Conservation (phyloP, 2,113 vertebrate species). For the Onychostruthus taczanowskii region DNA sequence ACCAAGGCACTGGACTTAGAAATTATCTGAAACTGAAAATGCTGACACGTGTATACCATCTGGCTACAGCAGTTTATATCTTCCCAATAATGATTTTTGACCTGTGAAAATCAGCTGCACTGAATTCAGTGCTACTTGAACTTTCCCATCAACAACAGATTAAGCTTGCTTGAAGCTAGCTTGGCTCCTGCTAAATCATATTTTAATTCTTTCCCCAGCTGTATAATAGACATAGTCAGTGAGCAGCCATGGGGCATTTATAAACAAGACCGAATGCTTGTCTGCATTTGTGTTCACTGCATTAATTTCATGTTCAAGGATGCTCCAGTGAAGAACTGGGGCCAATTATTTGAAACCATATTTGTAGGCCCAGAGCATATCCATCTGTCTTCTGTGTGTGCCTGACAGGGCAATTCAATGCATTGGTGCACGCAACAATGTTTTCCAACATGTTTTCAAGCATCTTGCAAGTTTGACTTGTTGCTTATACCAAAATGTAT, state of each 20-base stretch:
- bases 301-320: neutral
- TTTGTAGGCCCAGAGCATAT: neutral
- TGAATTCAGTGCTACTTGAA: neutral
- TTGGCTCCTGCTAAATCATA: neutral
- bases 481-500: neutral
- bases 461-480: neutral
- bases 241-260: neutral
- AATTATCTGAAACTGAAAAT: neutral
- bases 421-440: neutral
- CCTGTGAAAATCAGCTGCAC: neutral
- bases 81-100: neutral
- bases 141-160: neutral
- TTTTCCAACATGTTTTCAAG: neutral
- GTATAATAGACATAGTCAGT: neutral
- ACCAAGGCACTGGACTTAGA: neutral
- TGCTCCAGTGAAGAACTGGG: neutral
- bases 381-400: neutral
- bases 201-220: neutral
- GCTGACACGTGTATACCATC: neutral
- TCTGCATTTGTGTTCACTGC: neutral
- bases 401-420: neutral
- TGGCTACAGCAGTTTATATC: neutral
- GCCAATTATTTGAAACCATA: neutral
- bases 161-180: neutral
- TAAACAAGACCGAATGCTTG: neutral